Evolutionary conservation across 2,797 vertebrate genomes (phyloP).

Genomic region (Sebastes itinus): DNA sequence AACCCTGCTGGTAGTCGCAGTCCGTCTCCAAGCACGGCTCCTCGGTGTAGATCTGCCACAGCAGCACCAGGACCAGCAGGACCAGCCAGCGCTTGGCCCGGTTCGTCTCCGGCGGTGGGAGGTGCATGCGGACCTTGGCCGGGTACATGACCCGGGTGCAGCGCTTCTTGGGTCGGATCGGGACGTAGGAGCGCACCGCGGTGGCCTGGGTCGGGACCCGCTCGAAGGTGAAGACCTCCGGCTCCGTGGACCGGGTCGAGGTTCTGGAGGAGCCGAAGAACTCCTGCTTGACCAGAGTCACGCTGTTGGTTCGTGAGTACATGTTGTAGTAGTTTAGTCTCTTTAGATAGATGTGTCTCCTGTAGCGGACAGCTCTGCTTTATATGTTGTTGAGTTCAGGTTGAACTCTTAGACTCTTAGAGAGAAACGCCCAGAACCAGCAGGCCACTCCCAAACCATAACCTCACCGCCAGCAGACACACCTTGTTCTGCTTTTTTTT

Average conservation of each 20-base stretch:
- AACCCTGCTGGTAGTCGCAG: slow-evolving; percentile 58
- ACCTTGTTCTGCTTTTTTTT: too few relatives aligned
- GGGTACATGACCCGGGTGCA: slow-evolving; percentile 84
- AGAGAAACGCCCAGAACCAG: slow-evolving; percentile 22
- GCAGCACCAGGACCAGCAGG: slow-evolving; percentile 79
- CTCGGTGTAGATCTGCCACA: slow-evolving; percentile 85
- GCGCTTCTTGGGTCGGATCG: slow-evolving; percentile 74
- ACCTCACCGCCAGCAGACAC: too few relatives aligned
- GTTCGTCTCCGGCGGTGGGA: slow-evolving; percentile 81
- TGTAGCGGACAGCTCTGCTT: fast-evolving
- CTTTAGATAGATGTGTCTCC: not conserved
- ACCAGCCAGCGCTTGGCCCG: slow-evolving; percentile 82
- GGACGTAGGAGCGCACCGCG: slow-evolving; percentile 57
- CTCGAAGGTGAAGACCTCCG: slow-evolving; percentile 87
- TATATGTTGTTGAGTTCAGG: not conserved
- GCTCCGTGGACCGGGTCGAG: slow-evolving; percentile 75
- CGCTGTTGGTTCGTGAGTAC: slow-evolving; percentile 70
- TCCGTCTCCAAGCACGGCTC: slow-evolving; percentile 63
- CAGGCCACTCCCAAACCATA: slow-evolving; percentile 34
- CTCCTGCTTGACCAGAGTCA: slow-evolving; percentile 51
- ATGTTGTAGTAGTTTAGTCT: slow-evolving; percentile 34
- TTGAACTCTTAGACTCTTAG: not conserved
- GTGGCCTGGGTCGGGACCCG: slow-evolving; percentile 55
- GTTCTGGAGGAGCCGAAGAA: slow-evolving; percentile 55
- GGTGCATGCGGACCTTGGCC: slow-evolving; percentile 82